Percentiles rank a stretch among this genome's conserved stretches.
These are phyloP conservation scores for Ranitomeya variabilis DNA, from an alignment of 2,113 vertebrate genomes.

Conservation along the genomic window DNA sequence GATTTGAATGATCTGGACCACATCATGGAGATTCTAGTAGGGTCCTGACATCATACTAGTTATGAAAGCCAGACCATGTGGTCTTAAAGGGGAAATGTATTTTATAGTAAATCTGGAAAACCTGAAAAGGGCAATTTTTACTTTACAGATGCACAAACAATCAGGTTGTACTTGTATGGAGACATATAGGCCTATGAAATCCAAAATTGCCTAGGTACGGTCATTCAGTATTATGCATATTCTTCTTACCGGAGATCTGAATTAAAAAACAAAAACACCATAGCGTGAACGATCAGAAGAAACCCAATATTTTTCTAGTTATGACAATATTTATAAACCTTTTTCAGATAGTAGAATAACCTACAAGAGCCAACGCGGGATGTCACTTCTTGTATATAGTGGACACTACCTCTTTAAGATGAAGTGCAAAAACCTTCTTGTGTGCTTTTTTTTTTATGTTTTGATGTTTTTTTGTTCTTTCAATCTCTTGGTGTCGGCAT, in stretches of 20 bases:
- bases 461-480: constrained; percentile 31
- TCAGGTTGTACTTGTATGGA: neutral
- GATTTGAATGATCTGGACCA: constrained; percentile 87
- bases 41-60: constrained; percentile 69
- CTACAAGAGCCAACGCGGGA: constrained; percentile 67
- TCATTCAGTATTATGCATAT: constrained; percentile 66
- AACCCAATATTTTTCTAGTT: constrained; percentile 74
- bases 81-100: neutral
- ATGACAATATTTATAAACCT: constrained; percentile 74
- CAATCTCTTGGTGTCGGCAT: constrained; percentile 1
- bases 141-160: constrained; percentile 22
- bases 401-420: constrained; percentile 77
- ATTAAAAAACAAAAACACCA: neutral
- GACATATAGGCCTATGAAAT: constrained; percentile 57
- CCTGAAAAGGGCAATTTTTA: neutral
- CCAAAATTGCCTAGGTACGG: constrained; percentile 63
- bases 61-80: neutral
- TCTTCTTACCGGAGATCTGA: constrained; percentile 14
- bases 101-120: neutral
- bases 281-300: neutral
- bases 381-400: constrained; percentile 72
- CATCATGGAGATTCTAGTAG: constrained; percentile 87
- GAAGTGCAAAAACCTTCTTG: constrained; percentile 70
- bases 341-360: constrained; percentile 69
- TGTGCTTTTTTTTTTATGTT: constrained; percentile 67